These are phyloP conservation scores for Balaenoptera acutorostrata DNA, from an alignment of 2,113 vertebrate genomes.

Conservation along the genomic window DNA sequence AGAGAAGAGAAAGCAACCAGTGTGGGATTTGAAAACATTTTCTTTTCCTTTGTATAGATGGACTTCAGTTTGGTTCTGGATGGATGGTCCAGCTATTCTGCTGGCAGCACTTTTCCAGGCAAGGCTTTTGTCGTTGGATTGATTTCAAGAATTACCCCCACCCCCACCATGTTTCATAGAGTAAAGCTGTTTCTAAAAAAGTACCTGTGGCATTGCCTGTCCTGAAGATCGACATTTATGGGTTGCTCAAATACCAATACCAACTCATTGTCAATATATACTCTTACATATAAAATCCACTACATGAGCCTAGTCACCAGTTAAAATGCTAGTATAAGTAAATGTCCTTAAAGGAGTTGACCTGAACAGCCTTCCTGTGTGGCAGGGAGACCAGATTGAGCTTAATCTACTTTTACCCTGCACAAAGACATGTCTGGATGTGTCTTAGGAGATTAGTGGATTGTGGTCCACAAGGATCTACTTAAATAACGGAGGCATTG, in stretches of 20 bases:
- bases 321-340: neutral
- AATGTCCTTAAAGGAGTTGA: neutral
- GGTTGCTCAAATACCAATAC: neutral
- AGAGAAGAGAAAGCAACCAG: neutral
- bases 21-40: neutral
- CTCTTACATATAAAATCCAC: neutral
- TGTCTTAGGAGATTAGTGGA: neutral
- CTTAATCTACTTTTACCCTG: neutral
- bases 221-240: neutral
- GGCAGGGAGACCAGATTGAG: neutral
- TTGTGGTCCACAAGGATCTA: neutral
- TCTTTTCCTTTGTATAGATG: neutral
- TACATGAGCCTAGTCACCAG: neutral
- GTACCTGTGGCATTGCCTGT: too few relatives aligned
- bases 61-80: neutral
- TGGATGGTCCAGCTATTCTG: neutral
- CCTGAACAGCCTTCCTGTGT: neutral
- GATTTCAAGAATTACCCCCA: neutral
- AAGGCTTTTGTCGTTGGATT: neutral
- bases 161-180: neutral
- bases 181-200: neutral
- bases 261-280: neutral
- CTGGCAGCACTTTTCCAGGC: neutral
- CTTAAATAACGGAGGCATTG: neutral
- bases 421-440: neutral